Conservation (phyloP, 2,797 vertebrate species). For the Scarus forsteni region DNA sequence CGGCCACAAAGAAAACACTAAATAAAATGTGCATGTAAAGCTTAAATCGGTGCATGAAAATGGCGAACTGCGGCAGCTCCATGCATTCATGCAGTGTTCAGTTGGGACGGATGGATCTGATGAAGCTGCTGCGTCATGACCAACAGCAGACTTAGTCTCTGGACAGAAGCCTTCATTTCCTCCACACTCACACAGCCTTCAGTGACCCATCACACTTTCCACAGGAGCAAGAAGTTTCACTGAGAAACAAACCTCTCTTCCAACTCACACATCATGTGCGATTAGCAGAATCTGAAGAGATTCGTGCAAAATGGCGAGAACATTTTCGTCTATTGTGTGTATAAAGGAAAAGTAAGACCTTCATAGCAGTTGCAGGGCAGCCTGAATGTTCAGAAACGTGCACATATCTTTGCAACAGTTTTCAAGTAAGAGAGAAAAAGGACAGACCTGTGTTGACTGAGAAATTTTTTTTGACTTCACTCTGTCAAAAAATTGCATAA, state of each 20-base stretch:
- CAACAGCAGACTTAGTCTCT: conserved; percentile 71
- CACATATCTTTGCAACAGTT: conserved; percentile 50
- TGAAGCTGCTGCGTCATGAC: conserved; percentile 80
- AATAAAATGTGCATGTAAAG: conserved; percentile 19
- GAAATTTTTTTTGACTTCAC: conserved; percentile 54
- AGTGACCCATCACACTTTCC: conserved; percentile 56
- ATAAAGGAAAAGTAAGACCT: conserved; percentile 41
- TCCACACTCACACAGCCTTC: conserved; percentile 47
- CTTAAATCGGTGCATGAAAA: conserved; percentile 63
- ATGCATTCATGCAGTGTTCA: conserved; percentile 63
- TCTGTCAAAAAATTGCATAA: conserved; percentile 52
- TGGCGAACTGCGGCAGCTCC: conserved; percentile 74
- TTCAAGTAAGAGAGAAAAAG: conserved; percentile 37
- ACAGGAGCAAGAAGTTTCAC: conserved; percentile 64
- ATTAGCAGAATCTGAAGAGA: conserved; percentile 24
- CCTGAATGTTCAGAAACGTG: conserved; percentile 49
- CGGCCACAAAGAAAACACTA: neutral
- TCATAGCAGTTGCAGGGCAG: conserved; percentile 27
- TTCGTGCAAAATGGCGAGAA: conserved; percentile 21
- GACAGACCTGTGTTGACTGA: conserved; percentile 48
- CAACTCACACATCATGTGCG: conserved; percentile 9
- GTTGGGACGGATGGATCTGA: conserved; percentile 67
- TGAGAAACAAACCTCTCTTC: conserved; percentile 31
- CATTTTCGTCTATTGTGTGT: conserved; percentile 21
- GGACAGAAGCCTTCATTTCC: conserved; percentile 69